Percentiles rank a stretch among this genome's conserved stretches.
Conservation (phyloP, 2,797 vertebrate genomes). For the Podargus strigoides region DNA sequence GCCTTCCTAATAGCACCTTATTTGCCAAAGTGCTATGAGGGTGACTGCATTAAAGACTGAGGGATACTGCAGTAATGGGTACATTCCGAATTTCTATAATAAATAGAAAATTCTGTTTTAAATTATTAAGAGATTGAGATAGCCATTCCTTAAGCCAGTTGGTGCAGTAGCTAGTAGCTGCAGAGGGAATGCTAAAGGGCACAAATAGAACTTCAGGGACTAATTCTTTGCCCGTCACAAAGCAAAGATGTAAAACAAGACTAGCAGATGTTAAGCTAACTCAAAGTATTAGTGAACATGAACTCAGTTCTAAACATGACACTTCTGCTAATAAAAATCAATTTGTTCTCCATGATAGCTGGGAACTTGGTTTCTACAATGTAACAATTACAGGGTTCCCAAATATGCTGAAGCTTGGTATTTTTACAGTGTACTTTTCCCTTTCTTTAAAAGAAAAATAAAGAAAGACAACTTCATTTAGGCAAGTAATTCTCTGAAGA, state of each 20-base stretch:
- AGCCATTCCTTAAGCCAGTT: neutral
- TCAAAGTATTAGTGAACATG: neutral
- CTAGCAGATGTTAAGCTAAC: neutral
- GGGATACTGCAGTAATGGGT: neutral
- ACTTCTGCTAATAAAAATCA: neutral
- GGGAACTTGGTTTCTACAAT: neutral
- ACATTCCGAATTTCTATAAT: neutral
- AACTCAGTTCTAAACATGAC: neutral
- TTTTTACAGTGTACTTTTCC: neutral
- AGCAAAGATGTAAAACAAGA: neutral
- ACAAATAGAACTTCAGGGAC: neutral
- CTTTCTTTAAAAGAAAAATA: neutral
- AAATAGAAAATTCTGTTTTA: neutral
- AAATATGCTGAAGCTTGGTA: neutral
- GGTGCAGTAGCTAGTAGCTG: neutral
- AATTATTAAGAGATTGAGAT: neutral
- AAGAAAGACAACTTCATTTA: neutral
- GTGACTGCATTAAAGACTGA: neutral
- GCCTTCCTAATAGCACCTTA: fast-evolving
- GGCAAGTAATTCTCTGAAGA: neutral
- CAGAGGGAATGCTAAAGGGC: neutral
- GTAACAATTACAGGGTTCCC: neutral
- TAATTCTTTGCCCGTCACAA: neutral
- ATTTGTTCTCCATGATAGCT: neutral
- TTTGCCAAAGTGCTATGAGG: neutral